phyloP scores from a whole-genome alignment of 2,113 vertebrate species.

The Phycodurus eques region DNA sequence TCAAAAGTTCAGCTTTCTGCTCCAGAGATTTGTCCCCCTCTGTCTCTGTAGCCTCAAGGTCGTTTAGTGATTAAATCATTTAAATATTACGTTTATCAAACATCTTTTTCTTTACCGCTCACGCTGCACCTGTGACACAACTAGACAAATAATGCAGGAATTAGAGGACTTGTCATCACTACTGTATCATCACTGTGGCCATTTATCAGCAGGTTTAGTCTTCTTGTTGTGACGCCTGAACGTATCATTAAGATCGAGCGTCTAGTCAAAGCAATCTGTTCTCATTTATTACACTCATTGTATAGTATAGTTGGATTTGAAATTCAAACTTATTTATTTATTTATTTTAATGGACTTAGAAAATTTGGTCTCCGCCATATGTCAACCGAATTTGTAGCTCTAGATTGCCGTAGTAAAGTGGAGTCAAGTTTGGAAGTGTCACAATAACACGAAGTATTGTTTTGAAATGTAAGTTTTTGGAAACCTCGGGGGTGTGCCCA shows the following conservation, averaged over 20 bases:
- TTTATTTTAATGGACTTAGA: not conserved
- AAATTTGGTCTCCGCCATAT: not conserved
- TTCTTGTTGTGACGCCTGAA: not conserved
- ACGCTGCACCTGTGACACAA: constrained; percentile 11
- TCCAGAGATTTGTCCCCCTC: constrained; percentile 14
- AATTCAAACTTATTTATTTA: not conserved
- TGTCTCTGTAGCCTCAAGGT: constrained; percentile 40
- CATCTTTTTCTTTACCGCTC: constrained; percentile 18
- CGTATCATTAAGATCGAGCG: not conserved
- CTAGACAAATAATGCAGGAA: not conserved
- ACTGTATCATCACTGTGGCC: not conserved
- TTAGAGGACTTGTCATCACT: not conserved
- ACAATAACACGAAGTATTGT: too few species aligned
- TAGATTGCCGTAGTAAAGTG: not conserved
- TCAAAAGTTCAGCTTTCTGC: constrained; percentile 27
- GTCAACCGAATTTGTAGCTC: not conserved
- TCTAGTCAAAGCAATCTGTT: not conserved
- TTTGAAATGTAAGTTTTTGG: too few species aligned
- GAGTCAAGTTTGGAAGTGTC: not conserved
- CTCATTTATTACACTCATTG: not conserved
- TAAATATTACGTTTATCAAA: constrained; percentile 54
- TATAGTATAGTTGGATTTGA: not conserved
- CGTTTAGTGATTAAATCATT: constrained; percentile 47
- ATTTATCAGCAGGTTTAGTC: not conserved
- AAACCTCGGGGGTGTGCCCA: too few species aligned